Conservation (phyloP, 2,113 vertebrate species). For the Cynopterus brachyotis region DNA sequence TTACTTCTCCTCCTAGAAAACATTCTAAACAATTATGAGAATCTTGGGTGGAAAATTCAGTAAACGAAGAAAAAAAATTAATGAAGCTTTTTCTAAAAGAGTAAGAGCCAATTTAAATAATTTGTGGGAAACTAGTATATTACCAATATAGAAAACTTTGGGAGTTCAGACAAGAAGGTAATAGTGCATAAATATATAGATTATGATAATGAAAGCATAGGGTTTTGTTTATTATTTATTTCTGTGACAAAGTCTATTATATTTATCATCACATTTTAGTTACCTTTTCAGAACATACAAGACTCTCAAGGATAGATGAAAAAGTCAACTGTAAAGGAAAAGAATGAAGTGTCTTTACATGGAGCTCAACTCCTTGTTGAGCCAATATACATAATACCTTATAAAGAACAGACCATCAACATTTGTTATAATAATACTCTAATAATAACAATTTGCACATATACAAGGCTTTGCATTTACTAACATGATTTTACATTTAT, state of each 20-base stretch:
- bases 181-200: neutral
- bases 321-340: slow-evolving; percentile 1
- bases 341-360: neutral
- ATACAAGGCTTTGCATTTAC: slow-evolving; percentile 43
- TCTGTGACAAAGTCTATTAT: slow-evolving; percentile 15
- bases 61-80: slow-evolving; percentile 1
- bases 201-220: neutral
- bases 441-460: slow-evolving; percentile 57
- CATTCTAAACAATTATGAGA: neutral
- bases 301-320: neutral
- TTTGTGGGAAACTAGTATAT: slow-evolving; percentile 2
- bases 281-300: neutral
- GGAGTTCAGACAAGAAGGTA: slow-evolving; percentile 7
- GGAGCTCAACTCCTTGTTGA: neutral
- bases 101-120: slow-evolving; percentile 7
- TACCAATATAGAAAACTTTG: neutral
- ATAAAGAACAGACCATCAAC: neutral
- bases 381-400: neutral
- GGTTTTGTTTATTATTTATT: neutral
- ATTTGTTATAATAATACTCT: slow-evolving; percentile 41
- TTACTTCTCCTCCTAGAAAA: neutral
- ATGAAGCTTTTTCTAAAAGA: neutral
- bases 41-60: neutral
- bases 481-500: slow-evolving; percentile 58
- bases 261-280: neutral